Evolutionary conservation across 2,113 vertebrate genomes (phyloP).

Genomic region (Morone saxatilis): DNA sequence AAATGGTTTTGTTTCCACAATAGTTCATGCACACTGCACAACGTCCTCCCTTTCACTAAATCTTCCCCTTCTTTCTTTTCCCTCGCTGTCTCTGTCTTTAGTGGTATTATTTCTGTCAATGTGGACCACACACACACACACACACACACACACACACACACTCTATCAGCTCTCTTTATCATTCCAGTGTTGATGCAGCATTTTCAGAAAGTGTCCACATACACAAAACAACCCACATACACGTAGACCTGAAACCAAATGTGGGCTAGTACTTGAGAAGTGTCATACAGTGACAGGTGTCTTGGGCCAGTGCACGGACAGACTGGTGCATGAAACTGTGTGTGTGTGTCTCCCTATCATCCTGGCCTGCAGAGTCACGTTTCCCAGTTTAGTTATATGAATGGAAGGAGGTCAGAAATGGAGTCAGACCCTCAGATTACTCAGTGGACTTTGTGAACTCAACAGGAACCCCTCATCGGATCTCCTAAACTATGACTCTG

Average conservation of each 20-base stretch:
- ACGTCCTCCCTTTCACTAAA: no score
- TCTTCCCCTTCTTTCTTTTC: no score
- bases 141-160: background rate
- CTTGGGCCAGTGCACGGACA: background rate
- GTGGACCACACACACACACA: background rate
- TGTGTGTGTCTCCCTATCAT: background rate
- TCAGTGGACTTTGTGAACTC: background rate
- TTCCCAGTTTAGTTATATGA: background rate
- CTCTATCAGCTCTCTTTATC: background rate
- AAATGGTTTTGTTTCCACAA: no score
- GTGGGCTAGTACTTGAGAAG: background rate
- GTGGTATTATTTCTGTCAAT: no score
- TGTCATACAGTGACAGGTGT: background rate
- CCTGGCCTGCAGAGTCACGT: background rate
- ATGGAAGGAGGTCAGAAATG: background rate
- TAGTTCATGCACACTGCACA: no score
- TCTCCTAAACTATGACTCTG: background rate
- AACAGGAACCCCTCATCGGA: background rate
- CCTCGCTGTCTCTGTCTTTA: no score
- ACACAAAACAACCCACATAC: background rate
- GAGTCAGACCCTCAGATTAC: constrained; percentile 6
- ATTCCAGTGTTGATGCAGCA: constrained; percentile 2
- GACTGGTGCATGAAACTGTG: background rate
- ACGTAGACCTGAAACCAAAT: background rate
- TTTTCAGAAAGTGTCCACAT: background rate